Percentiles rank a stretch among this genome's conserved stretches.
These are phyloP conservation scores for Arothron firmamentum DNA, from an alignment of 2,113 vertebrate genomes.

Conservation along the genomic window DNA sequence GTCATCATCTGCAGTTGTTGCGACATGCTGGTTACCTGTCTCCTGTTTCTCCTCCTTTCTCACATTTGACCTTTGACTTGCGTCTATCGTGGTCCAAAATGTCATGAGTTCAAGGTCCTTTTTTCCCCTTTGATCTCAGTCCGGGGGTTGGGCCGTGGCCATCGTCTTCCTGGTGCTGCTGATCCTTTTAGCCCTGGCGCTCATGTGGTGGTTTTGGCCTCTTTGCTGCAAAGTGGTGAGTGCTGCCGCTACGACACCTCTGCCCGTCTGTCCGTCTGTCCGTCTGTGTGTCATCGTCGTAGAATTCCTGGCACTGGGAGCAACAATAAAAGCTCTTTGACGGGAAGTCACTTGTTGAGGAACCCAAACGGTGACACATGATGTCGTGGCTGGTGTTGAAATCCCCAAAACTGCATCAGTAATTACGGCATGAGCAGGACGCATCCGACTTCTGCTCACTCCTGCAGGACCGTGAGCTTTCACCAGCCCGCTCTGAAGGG, in stretches of 20 bases:
- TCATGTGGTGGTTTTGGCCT: slow-evolving; percentile 98
- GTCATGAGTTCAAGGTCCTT: background rate
- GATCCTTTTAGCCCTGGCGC: slow-evolving; percentile 73
- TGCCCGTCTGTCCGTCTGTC: background rate
- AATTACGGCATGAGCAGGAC: background rate
- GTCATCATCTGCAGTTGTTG: background rate
- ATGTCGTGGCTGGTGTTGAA: background rate
- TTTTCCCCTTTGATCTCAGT: slow-evolving; percentile 60
- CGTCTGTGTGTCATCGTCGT: too few relatives aligned
- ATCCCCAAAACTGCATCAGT: background rate
- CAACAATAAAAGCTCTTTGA: background rate
- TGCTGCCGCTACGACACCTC: slow-evolving; percentile 24
- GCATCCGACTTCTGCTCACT: background rate
- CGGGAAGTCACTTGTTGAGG: background rate
- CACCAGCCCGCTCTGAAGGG: background rate
- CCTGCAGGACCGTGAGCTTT: fast-evolving
- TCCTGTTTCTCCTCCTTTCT: too few relatives aligned
- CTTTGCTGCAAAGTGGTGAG: slow-evolving; percentile 97
- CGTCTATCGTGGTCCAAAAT: background rate
- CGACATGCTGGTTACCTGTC: too few relatives aligned
- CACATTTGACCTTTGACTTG: too few relatives aligned
- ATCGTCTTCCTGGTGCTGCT: slow-evolving; percentile 86
- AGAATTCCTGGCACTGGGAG: too few relatives aligned
- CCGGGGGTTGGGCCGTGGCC: slow-evolving; percentile 73
- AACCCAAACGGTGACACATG: background rate